Evolutionary conservation across 1,140 invertebrate genomes (phyloP).

Genomic region (Aphelenchoides besseyi): DNA sequence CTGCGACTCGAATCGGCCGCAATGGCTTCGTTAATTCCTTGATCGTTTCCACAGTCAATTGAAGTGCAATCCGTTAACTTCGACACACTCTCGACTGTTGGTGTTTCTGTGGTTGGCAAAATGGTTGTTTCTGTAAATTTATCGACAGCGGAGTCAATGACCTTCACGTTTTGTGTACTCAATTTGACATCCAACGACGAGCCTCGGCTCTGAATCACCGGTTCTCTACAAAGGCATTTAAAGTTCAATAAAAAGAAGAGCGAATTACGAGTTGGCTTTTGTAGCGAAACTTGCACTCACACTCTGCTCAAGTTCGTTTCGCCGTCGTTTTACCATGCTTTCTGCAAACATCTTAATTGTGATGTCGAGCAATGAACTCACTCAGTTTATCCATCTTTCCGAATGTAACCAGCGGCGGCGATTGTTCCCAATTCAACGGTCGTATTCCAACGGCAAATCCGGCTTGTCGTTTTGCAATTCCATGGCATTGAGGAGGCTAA

Average conservation of each 20-base stretch:
- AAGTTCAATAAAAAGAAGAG: neutral
- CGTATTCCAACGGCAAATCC: constrained; percentile 28
- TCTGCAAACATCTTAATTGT: constrained; percentile 21
- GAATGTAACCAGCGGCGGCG: constrained; percentile 36
- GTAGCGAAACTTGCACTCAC: neutral
- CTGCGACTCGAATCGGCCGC: neutral
- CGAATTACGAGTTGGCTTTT: neutral
- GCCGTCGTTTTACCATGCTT: constrained; percentile 28
- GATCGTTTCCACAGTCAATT: neutral
- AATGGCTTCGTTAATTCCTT: constrained; percentile 1
- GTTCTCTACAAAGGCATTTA: neutral
- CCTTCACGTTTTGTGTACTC: constrained; percentile 9
- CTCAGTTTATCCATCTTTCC: constrained; percentile 22
- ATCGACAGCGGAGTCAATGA: constrained; percentile 12
- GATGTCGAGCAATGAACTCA: constrained; percentile 15
- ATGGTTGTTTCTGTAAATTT: neutral
- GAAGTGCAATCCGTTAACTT: neutral
- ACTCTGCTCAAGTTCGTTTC: constrained; percentile 13
- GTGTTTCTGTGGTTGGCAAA: neutral
- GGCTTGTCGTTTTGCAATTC: constrained; percentile 19
- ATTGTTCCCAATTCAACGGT: neutral
- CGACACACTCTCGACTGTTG: too few species aligned
- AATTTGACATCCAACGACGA: neutral
- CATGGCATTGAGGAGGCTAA: constrained; percentile 40
- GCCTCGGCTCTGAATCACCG: neutral